phyloP scores from a whole-genome alignment of 2,888 invertebrate species.

The Hypena proboscidalis region DNA sequence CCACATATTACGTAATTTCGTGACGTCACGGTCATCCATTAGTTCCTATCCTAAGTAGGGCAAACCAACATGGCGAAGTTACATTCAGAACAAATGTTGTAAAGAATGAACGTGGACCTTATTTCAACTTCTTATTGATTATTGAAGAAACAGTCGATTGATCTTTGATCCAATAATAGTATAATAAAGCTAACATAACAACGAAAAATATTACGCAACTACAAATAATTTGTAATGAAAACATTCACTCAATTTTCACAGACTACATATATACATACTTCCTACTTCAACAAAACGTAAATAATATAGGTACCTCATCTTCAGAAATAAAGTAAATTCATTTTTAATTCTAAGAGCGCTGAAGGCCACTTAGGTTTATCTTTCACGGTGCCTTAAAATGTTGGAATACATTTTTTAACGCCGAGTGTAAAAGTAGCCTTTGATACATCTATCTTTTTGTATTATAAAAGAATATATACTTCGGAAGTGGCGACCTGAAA shows the following conservation, averaged over 20 bases:
- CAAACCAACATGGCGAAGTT: too few species aligned
- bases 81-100: too few species aligned
- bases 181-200: too few species aligned
- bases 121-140: too few species aligned
- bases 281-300: background rate
- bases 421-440: slow-evolving; percentile 22
- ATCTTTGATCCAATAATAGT: too few species aligned
- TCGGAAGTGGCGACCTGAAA: slow-evolving; percentile 12
- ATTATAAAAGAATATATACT: slow-evolving; percentile 7
- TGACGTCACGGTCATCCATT: too few species aligned
- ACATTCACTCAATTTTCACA: background rate
- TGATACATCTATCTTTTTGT: slow-evolving; percentile 25
- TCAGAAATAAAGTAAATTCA: slow-evolving; percentile 29
- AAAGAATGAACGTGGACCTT: too few species aligned
- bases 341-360: slow-evolving; percentile 32
- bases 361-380: slow-evolving; percentile 36
- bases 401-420: slow-evolving; percentile 38
- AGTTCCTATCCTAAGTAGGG: too few species aligned
- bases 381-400: slow-evolving; percentile 39
- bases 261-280: background rate
- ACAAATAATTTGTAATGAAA: too few species aligned
- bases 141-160: too few species aligned
- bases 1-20: too few species aligned
- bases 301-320: slow-evolving; percentile 9
- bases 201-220: too few species aligned